Conservation (phyloP, 2,888 invertebrate genomes). For the Uropetala carovei region DNA sequence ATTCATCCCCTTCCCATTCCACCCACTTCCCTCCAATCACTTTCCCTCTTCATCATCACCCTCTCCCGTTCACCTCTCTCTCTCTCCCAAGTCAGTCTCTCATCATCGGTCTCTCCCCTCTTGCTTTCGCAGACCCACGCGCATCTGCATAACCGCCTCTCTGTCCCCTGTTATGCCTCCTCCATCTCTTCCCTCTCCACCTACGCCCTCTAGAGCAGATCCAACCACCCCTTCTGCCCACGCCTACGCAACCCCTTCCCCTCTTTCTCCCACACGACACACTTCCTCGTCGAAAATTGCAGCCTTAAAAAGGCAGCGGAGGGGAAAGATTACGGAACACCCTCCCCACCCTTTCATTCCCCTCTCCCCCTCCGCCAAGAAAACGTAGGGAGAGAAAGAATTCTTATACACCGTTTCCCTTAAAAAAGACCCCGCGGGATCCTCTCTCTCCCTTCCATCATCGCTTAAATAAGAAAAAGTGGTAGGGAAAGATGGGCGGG, state of each 20-base stretch:
- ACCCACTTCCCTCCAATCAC: not conserved
- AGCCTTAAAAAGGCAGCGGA: not conserved
- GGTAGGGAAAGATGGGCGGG: not conserved
- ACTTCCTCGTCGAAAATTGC: slow-evolving; percentile 11
- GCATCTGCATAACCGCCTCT: slow-evolving; percentile 19
- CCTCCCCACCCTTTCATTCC: too few species aligned
- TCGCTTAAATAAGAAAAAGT: not conserved
- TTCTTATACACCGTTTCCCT: not conserved
- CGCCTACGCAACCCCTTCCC: not conserved
- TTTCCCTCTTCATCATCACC: not conserved
- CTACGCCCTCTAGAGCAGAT: not conserved
- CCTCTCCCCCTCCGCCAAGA: not conserved
- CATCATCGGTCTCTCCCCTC: not conserved
- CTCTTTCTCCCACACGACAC: not conserved
- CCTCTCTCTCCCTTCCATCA: not conserved
- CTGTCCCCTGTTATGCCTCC: not conserved
- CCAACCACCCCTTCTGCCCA: not conserved
- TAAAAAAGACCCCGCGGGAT: not conserved
- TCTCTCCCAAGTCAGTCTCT: not conserved
- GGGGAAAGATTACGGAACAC: not conserved
- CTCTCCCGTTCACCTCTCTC: not conserved
- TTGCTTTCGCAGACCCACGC: not conserved
- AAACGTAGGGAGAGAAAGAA: not conserved
- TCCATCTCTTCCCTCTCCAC: too few species aligned
- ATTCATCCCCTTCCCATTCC: slow-evolving; percentile 2